These are phyloP conservation scores for Drosophila greeni DNA, from an alignment of 2,888 invertebrate species.

Conservation along the genomic window DNA sequence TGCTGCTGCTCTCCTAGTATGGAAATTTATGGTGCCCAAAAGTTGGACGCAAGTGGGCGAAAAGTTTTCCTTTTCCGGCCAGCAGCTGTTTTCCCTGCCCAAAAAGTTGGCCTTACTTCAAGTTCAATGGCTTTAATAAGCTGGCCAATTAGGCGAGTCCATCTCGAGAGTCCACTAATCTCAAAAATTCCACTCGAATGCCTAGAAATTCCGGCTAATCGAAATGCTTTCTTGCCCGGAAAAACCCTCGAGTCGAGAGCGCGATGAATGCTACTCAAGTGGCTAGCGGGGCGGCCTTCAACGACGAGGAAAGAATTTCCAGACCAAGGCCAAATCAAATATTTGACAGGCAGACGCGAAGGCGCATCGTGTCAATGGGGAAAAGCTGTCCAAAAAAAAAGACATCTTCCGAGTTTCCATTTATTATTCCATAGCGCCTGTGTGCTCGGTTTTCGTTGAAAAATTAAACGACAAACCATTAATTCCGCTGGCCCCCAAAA, in stretches of 20 bases:
- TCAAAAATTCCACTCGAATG: slow-evolving; percentile 43
- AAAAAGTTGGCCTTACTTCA: slow-evolving; percentile 37
- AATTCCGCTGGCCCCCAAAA: slow-evolving; percentile 13
- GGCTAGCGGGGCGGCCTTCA: slow-evolving; percentile 22
- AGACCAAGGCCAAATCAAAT: slow-evolving; percentile 43
- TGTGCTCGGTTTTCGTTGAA: not conserved
- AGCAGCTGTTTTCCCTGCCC: slow-evolving; percentile 28
- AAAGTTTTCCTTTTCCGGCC: slow-evolving; percentile 39
- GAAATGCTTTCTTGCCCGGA: slow-evolving; percentile 21
- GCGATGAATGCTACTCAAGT: slow-evolving; percentile 25
- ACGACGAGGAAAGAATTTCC: slow-evolving; percentile 3
- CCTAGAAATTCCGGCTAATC: slow-evolving; percentile 30
- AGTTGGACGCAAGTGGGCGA: slow-evolving; percentile 32
- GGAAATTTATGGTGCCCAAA: slow-evolving; percentile 34
- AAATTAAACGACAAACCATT: slow-evolving; percentile 32
- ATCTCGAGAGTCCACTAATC: slow-evolving; percentile 37
- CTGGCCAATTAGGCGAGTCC: slow-evolving; percentile 42
- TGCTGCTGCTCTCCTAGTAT: slow-evolving; percentile 19
- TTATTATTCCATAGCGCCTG: slow-evolving; percentile 22
- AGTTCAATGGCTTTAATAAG: slow-evolving; percentile 38
- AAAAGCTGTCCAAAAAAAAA: slow-evolving; percentile 23
- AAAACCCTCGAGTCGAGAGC: slow-evolving; percentile 27
- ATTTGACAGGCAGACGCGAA: slow-evolving; percentile 26
- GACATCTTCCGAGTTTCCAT: slow-evolving; percentile 10
- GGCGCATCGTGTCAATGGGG: slow-evolving; percentile 3